Conservation (phyloP, 2,797 vertebrate genomes). For the Sebastes reedi region DNA sequence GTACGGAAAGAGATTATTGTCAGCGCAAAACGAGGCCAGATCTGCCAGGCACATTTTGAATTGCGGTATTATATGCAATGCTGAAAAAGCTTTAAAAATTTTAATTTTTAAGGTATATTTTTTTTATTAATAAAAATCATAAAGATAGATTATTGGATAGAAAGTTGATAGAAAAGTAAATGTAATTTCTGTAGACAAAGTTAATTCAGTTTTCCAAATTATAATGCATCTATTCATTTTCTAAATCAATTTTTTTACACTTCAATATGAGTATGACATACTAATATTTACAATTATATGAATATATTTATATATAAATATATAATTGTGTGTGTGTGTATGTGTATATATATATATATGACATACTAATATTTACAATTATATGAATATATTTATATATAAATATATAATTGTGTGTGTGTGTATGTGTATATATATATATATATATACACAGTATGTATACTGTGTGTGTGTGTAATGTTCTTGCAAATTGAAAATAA, state of each 20-base stretch:
- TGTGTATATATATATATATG: background rate
- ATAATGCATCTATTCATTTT: background rate
- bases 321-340: too few relatives aligned
- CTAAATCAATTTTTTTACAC: background rate
- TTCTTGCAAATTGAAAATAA: background rate
- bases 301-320: too few relatives aligned
- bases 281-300: background rate
- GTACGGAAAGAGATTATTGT: background rate
- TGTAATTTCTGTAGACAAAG: background rate
- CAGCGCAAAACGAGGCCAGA: background rate
- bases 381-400: too few relatives aligned
- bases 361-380: background rate
- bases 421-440: background rate
- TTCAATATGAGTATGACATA: background rate
- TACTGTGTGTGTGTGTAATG: too few relatives aligned
- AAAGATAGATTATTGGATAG: background rate
- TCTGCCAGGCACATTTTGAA: background rate
- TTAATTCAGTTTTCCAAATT: background rate
- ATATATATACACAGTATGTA: too few relatives aligned
- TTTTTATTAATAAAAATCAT: background rate
- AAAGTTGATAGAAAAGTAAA: background rate
- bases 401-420: too few relatives aligned
- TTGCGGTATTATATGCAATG: background rate
- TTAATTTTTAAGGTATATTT: background rate
- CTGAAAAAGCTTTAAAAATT: background rate